Evolutionary conservation across 2,888 invertebrate species (phyloP), one percentile per base, ranked within the genome.

Genomic region (Drosophila meridiana): DNA sequence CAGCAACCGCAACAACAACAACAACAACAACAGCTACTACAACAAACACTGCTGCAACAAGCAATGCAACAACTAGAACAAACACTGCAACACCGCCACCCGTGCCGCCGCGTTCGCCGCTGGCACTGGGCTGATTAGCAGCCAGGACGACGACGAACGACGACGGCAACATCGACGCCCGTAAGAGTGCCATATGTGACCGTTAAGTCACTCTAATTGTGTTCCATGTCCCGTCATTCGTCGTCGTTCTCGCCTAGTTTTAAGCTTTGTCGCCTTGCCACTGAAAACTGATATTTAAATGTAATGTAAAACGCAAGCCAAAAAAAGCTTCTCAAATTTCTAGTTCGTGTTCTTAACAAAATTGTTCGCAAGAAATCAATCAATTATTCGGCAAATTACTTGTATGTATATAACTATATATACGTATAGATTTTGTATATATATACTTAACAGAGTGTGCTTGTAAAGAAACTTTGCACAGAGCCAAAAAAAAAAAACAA

Each of bases 51-150:
- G 43, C 76, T 57, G 57, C 76, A 64, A 62, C 76, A 59, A 32
- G 70, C 62, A 61, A 68, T 67, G 50, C 61, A 60, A 52, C 52
- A 26, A 61, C 50, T 26, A 74, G 66, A 66, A 14, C 38, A 38
- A 61, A 68, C 53, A 74, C 71, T 73, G 73, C 73, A 62, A 87
- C 88, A 69, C 80, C 84, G 65, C 87, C 89, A 42, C 83, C 83
- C 47, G 84, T 83, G 60, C 84, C 87, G 56, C 87, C 89, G n/a
- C 75, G 87, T 53, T 82, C 90, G 3, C 78, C 87, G 1, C 57
- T 90, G 64, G 78, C 88, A 47, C 81, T 90, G 61, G 88, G 90
- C 80, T 89, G 88, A 89, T 75, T 74, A 55, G 53, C 63, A 50
- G 60, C 67, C 64, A 58, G 45, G 62, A 53, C 69, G 47, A 61